Percentiles rank a stretch among this genome's conserved stretches.
phyloP scores from a whole-genome alignment of 2,888 invertebrate species.

The Oxystoma pomonae region DNA sequence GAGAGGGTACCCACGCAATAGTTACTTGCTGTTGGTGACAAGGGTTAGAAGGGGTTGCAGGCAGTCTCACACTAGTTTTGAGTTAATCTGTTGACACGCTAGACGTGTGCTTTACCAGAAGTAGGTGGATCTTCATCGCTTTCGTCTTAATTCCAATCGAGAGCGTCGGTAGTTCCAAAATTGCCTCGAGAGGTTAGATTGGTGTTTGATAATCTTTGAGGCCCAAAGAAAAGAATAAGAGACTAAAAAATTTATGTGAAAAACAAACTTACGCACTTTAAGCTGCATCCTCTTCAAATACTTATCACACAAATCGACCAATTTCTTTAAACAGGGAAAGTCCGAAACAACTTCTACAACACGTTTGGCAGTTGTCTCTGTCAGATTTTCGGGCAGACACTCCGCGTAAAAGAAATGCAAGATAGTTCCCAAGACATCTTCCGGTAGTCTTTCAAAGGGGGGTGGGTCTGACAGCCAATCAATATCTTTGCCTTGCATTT shows the following conservation, averaged over 20 bases:
- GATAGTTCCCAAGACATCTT: conserved; percentile 58
- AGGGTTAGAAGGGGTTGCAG: too few relatives aligned
- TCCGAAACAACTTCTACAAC: conserved; percentile 53
- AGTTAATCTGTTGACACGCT: too few relatives aligned
- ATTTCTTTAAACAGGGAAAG: conserved; percentile 54
- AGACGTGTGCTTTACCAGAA: too few relatives aligned
- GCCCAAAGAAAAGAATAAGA: neutral
- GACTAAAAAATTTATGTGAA: too few relatives aligned
- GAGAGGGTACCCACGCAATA: too few relatives aligned
- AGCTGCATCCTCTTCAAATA: conserved; percentile 60
- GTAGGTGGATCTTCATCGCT: too few relatives aligned
- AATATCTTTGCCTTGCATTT: conserved; percentile 54
- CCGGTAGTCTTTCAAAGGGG: conserved; percentile 55
- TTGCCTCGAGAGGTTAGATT: too few relatives aligned
- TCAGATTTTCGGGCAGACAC: conserved; percentile 57
- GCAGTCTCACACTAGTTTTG: too few relatives aligned
- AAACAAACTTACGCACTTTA: conserved; percentile 62
- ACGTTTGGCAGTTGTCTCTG: conserved; percentile 55
- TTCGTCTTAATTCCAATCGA: too few relatives aligned
- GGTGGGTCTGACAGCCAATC: conserved; percentile 54
- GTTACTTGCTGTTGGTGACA: too few relatives aligned
- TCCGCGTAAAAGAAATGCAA: conserved; percentile 63
- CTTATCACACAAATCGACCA: conserved; percentile 55
- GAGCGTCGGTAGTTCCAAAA: too few relatives aligned
- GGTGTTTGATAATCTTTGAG: neutral